Evolutionary conservation across 2,797 vertebrate species (phyloP), one percentile per base, ranked within the genome.

Genomic region (Nannoperca obscura): DNA sequence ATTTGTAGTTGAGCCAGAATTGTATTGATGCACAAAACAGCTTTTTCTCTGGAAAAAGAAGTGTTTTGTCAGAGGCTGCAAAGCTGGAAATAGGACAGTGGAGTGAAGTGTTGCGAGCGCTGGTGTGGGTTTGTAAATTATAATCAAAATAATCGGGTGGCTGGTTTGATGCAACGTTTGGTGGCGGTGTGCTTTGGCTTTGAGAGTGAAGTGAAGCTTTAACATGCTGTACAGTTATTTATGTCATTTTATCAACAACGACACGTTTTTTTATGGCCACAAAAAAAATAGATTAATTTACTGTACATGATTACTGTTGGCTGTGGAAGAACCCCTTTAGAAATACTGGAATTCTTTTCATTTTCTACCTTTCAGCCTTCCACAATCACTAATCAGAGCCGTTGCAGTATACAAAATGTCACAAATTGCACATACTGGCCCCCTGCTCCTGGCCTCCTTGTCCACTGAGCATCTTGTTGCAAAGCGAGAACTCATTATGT

Each of bases 401-500:
- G 76, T 57, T 65, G 57, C 65, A 76, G 61, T 78, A 60, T 47
- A 40, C 59, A 81, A 75, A 80, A 76, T 88, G 71, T 81, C 81
- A 76, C 63, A 78, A 7, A 69, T 78, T 78, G 73, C 60, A 27
- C 44, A 50, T 32, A 50, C n/a, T 71, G 53, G 20, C 58, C 54
- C 42, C 58, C 62, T 62, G 27, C 57, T 53, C 54, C 12, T 47
- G 40, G 64, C 74, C 22, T 58, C 22, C 57, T 65, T 59, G 64
- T 86, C 80, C 76, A 74, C 36, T 66, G 61, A 87, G 81, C 74
- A 58, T 79, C 62, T 42, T 77, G 22, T 73, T 59, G 71, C 44
- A 76, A 73, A 78, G 58, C 53, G 84, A 87, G 82, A 83, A 78
- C 83, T 88, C 85, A 91, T 88, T 89, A 90, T 88, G 87, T 57